Evolutionary conservation across 2,888 invertebrate species (phyloP), one percentile per base, ranked within the genome.

Genomic region (Diplolepis rosae): DNA sequence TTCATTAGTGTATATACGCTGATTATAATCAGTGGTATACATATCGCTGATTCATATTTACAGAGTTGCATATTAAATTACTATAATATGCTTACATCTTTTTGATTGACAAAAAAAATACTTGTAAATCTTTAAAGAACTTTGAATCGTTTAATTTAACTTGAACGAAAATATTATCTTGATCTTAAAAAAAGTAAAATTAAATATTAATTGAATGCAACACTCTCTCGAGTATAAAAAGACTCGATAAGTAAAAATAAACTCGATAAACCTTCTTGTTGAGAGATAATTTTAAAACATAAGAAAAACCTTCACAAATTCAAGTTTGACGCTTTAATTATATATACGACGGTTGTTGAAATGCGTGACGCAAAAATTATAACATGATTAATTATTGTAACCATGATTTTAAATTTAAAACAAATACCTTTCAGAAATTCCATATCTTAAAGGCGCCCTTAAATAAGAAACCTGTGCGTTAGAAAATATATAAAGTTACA

Each of bases 331-430:
- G n/a, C 35, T 22, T 32, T 56, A 24, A 56, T 56, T 56, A 35
- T 56, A 56, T 22, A 18, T 39, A 13, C 35, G 35, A 2, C 35
- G 15, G 35, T 13, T 56, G 56, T 39, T 56, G 35, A 56, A 56
- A 56, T 32, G 56, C 35, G 35, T 56, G 56, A 56, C 56, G 32
- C n/a, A 35, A 32, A 35, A 56, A 35, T 56, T 56, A 56, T 56
- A 35, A 56, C 35, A 35, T 56, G 56, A 32, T 56, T 56, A 56
- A 56, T 56, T 56, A 56, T 56, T 56, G 18, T 3, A 56, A 56
- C 56, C 35, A 35, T 35, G 35, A 35, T 35, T 56, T 56, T 27
- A 6, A 52, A n/a, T 3, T 24, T 28, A n/a, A 15, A 27, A 56
- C 22, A 3, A 39, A 22, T 24, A 30, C 22, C n/a, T n/a, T n/a